Evolutionary conservation across 2,113 vertebrate genomes (phyloP).

Genomic region (Clinocottus analis): DNA sequence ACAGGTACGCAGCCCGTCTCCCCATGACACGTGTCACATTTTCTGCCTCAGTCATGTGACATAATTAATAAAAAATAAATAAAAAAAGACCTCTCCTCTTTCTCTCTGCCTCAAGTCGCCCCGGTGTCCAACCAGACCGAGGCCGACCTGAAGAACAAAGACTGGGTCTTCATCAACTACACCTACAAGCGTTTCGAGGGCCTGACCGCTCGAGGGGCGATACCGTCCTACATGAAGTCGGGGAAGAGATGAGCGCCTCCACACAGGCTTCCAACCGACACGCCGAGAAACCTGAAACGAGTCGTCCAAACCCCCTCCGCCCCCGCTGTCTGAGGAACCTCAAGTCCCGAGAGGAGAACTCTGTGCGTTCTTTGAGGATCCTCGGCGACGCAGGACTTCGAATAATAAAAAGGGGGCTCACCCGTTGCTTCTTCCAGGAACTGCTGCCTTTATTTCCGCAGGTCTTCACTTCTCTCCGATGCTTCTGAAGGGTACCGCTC

Average conservation of each 20-base stretch:
- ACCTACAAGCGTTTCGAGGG: slow-evolving; percentile 99
- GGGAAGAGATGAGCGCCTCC: slow-evolving; percentile 86
- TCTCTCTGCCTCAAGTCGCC: slow-evolving; percentile 23
- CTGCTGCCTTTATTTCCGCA: slow-evolving; percentile 44
- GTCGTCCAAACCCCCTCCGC: slow-evolving; percentile 11
- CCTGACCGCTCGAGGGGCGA: slow-evolving; percentile 94
- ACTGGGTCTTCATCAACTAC: slow-evolving; percentile 99
- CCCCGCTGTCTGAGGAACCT: neutral
- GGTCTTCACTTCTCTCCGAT: slow-evolving; percentile 38
- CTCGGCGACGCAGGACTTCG: neutral
- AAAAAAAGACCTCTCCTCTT: neutral
- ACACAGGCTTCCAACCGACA: slow-evolving; percentile 1
- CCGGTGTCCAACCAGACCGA: slow-evolving; percentile 91
- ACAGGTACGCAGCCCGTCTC: slow-evolving; percentile 80
- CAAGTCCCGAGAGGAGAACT: slow-evolving; percentile 13
- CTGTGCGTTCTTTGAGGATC: slow-evolving; percentile 14
- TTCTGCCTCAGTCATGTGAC: neutral
- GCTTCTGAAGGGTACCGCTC: slow-evolving; percentile 49
- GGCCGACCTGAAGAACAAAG: slow-evolving; percentile 96
- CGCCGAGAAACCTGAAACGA: slow-evolving; percentile 11
- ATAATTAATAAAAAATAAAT: neutral
- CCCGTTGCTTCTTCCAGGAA: slow-evolving; percentile 51
- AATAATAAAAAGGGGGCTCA: slow-evolving; percentile 34
- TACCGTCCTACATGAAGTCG: slow-evolving; percentile 97
- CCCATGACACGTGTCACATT: neutral